Conservation (phyloP, 2,113 vertebrate genomes). For the Myrmecobius fasciatus region DNA sequence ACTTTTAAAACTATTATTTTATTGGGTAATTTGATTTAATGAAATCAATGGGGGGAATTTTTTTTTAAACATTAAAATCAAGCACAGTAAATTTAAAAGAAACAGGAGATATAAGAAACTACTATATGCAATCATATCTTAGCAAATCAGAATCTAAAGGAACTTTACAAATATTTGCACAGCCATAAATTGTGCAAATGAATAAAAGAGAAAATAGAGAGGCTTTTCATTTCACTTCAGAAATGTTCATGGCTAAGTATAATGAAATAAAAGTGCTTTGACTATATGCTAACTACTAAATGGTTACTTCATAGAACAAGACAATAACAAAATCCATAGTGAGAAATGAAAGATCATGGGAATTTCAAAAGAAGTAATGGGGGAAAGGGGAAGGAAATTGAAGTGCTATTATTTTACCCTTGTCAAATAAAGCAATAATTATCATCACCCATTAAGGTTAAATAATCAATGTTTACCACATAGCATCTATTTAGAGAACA, state of each 20-base stretch:
- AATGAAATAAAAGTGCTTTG: not conserved
- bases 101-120: not conserved
- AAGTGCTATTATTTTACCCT: not conserved
- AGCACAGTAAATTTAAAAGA: not conserved
- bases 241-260: not conserved
- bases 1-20: not conserved
- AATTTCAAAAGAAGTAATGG: not conserved
- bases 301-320: not conserved
- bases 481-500: not conserved
- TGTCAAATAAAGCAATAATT: not conserved
- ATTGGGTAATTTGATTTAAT: not conserved
- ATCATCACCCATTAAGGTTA: not conserved
- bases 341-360: not conserved
- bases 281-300: not conserved
- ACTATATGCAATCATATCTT: not conserved
- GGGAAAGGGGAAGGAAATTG: not conserved
- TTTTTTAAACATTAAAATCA: not conserved
- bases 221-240: not conserved
- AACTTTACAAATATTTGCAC: not conserved
- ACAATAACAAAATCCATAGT: not conserved
- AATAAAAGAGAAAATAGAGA: not conserved
- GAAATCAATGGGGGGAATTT: not conserved
- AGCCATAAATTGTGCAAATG: not conserved
- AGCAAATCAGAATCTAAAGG: not conserved
- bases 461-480: not conserved